Percentiles rank a stretch among this genome's conserved stretches.
Evolutionary conservation across 2,797 vertebrate species (phyloP).

Genomic region (Sebastes reedi): DNA sequence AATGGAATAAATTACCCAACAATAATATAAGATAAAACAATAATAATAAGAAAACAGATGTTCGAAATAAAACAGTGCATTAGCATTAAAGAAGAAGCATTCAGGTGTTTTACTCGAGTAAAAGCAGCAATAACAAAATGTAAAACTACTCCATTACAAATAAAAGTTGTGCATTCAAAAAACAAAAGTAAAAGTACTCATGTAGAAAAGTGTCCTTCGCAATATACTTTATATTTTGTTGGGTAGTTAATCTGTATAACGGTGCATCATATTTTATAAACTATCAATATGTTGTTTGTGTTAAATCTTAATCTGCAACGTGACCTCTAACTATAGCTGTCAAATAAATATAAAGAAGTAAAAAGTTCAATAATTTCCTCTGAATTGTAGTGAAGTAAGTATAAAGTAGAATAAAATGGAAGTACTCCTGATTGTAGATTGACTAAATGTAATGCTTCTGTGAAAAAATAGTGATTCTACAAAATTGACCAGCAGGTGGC

Average conservation of each 20-base stretch:
- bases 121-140: neutral
- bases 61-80: neutral
- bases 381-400: neutral
- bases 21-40: neutral
- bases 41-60: neutral
- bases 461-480: neutral
- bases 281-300: neutral
- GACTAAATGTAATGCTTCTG: neutral
- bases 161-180: neutral
- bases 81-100: neutral
- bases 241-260: neutral
- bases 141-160: neutral
- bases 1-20: neutral
- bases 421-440: neutral
- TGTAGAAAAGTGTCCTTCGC: neutral
- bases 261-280: neutral
- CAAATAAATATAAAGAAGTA: neutral
- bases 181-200: neutral
- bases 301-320: neutral
- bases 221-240: neutral
- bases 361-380: neutral
- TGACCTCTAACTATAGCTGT: neutral
- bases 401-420: neutral
- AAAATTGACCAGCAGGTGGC: slow-evolving; percentile 44
- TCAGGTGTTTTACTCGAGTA: neutral